phyloP scores from a whole-genome alignment of 2,113 vertebrate genomes.

The Brachyistius frenatus region DNA sequence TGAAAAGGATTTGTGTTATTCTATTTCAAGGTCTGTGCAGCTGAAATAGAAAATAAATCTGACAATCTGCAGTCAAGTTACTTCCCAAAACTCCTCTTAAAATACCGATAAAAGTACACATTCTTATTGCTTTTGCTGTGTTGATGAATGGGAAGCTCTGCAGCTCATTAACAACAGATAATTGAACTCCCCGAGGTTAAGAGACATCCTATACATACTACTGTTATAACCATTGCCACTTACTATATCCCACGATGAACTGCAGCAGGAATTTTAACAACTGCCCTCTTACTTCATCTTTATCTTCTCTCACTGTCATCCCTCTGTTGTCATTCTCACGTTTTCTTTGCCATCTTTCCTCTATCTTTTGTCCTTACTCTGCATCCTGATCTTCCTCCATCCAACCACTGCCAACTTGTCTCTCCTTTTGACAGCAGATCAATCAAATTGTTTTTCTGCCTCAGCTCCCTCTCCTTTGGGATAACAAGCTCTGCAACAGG shows the following conservation, averaged over 20 bases:
- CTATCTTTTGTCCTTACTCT: constrained; percentile 27
- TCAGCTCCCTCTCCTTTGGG: constrained; percentile 19
- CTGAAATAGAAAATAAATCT: constrained; percentile 7
- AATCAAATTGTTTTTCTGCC: constrained; percentile 37
- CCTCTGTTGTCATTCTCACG: constrained; percentile 5
- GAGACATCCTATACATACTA: background rate
- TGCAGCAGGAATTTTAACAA: background rate
- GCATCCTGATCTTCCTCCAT: constrained; percentile 25
- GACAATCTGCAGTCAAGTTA: constrained; percentile 15
- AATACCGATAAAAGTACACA: constrained; percentile 36
- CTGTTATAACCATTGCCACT: constrained; percentile 8
- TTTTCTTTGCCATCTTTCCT: constrained; percentile 19
- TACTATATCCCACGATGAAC: constrained; percentile 13
- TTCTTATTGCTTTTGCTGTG: constrained; percentile 14
- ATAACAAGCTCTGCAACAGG: constrained; percentile 47
- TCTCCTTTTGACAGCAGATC: constrained; percentile 38
- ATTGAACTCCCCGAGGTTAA: background rate
- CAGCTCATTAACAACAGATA: constrained; percentile 18
- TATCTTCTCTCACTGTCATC: constrained; percentile 29
- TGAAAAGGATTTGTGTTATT: constrained; percentile 22
- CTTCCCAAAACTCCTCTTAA: constrained; percentile 9
- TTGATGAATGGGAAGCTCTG: constrained; percentile 32
- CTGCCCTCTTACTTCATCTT: constrained; percentile 8
- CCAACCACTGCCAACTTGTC: constrained; percentile 9
- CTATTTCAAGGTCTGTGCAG: constrained; percentile 25